Percentiles rank a stretch among this genome's conserved stretches.
Conservation (phyloP, 2,888 invertebrate species). For the Silvanus unidentatus region DNA sequence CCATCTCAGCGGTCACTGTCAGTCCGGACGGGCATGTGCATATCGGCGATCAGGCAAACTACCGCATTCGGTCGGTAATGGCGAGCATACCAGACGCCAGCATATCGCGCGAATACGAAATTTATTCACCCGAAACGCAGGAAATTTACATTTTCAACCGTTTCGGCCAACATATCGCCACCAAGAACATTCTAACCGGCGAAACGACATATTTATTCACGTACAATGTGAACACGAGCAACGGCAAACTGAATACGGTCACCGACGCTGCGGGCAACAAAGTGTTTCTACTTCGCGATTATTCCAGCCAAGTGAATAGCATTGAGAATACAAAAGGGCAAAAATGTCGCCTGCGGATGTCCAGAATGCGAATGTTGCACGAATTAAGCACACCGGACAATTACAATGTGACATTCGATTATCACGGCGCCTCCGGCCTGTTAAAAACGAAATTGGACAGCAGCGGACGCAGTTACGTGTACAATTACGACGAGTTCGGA, state of each 20-base stretch:
- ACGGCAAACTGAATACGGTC: conserved; percentile 88
- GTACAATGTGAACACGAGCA: conserved; percentile 94
- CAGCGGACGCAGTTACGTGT: conserved; percentile 85
- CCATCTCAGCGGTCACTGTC: conserved; percentile 86
- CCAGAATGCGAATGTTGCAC: conserved; percentile 86
- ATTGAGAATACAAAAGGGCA: conserved; percentile 92
- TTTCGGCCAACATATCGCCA: conserved; percentile 92
- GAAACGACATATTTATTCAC: conserved; percentile 90
- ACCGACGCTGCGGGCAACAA: conserved; percentile 90
- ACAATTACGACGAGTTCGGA: conserved; percentile 93
- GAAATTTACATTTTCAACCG: conserved; percentile 91
- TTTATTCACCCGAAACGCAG: conserved; percentile 91
- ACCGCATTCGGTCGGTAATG: conserved; percentile 81
- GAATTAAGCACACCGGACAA: conserved; percentile 88
- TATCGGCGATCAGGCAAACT: conserved; percentile 91
- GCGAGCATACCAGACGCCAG: conserved; percentile 85
- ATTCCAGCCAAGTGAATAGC: conserved; percentile 84
- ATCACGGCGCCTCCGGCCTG: conserved; percentile 84
- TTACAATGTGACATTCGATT: conserved; percentile 89
- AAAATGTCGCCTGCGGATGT: conserved; percentile 85
- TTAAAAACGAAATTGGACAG: conserved; percentile 84
- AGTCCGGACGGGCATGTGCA: conserved; percentile 92
- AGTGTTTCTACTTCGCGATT: conserved; percentile 75
- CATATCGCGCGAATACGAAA: conserved; percentile 80
- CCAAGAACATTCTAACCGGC: conserved; percentile 90